These are phyloP conservation scores for Empidonax traillii DNA, from an alignment of 2,113 vertebrate genomes.

Conservation along the genomic window DNA sequence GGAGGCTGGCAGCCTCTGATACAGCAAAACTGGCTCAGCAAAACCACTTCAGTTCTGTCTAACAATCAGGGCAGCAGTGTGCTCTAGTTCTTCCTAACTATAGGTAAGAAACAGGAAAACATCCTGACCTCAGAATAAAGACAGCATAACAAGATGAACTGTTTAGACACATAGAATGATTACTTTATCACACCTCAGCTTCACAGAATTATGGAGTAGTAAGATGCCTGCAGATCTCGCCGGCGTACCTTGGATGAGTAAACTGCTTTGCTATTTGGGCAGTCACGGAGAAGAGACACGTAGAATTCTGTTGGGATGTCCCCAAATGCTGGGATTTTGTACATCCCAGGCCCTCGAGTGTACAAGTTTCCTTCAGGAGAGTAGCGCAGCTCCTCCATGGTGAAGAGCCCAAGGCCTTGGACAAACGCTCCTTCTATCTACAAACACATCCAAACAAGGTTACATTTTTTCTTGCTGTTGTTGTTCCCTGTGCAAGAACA, in stretches of 20 bases:
- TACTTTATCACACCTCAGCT: not conserved
- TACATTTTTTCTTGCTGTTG: not conserved
- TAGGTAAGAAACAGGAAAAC: not conserved
- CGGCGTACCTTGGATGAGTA: constrained; percentile 89
- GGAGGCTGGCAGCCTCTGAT: not conserved
- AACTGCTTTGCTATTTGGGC: constrained; percentile 88
- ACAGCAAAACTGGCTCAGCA: not conserved
- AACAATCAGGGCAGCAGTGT: not conserved
- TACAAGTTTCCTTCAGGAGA: constrained; percentile 86
- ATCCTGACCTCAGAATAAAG: not conserved
- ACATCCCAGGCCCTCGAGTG: constrained; percentile 91
- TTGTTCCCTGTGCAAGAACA: not conserved
- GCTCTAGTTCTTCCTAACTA: not conserved
- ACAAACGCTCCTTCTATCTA: constrained; percentile 94
- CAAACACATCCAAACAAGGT: constrained; percentile 4
- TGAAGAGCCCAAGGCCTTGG: constrained; percentile 94
- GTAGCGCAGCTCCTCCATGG: constrained; percentile 92
- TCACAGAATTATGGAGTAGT: not conserved
- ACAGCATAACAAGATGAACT: not conserved
- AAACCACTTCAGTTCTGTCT: not conserved
- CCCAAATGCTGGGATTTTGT: constrained; percentile 93
- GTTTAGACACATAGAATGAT: not conserved
- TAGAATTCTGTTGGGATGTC: constrained; percentile 87
- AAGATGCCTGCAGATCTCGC: not conserved
- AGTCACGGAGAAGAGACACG: constrained; percentile 90